These are phyloP conservation scores for Lithodes maja DNA, from an alignment of 2,888 invertebrate species.

Conservation along the genomic window DNA sequence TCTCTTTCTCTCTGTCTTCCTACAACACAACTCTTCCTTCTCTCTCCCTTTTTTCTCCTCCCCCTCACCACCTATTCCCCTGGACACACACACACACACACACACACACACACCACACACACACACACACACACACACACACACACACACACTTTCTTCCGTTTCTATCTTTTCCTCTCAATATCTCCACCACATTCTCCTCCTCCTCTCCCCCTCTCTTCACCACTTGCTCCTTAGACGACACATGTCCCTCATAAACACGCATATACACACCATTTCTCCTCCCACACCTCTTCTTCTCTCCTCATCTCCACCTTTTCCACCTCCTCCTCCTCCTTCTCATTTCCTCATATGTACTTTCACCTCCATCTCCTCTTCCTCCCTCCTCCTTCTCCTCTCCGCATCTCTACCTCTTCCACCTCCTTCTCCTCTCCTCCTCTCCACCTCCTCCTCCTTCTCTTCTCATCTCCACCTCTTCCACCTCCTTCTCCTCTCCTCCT, in stretches of 20 bases:
- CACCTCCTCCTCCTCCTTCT: not conserved
- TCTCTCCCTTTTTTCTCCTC: not conserved
- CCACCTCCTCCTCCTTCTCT: not conserved
- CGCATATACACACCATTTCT: not conserved
- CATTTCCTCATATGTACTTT: not conserved
- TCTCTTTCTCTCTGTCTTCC: not conserved
- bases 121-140: too few species aligned
- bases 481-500: not conserved
- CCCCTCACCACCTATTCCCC: too few species aligned
- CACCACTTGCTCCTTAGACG: not conserved
- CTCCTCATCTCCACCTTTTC: not conserved
- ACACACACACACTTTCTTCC: too few species aligned
- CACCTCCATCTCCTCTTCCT: not conserved
- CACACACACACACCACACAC: too few species aligned
- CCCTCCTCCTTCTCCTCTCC: not conserved
- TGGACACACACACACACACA: too few species aligned
- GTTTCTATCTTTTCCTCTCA: not conserved
- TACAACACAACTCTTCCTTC: not conserved
- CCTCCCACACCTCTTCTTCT: not conserved
- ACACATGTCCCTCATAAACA: not conserved
- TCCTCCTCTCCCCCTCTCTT: conserved; percentile 1
- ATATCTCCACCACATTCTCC: not conserved
- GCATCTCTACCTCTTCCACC: not conserved
- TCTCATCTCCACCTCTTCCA: not conserved
- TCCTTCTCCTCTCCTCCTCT: not conserved